Percentiles rank a stretch among this genome's conserved stretches.
Conservation (phyloP, 2,113 vertebrate species). For the Protobothrops mucrosquamatus region DNA sequence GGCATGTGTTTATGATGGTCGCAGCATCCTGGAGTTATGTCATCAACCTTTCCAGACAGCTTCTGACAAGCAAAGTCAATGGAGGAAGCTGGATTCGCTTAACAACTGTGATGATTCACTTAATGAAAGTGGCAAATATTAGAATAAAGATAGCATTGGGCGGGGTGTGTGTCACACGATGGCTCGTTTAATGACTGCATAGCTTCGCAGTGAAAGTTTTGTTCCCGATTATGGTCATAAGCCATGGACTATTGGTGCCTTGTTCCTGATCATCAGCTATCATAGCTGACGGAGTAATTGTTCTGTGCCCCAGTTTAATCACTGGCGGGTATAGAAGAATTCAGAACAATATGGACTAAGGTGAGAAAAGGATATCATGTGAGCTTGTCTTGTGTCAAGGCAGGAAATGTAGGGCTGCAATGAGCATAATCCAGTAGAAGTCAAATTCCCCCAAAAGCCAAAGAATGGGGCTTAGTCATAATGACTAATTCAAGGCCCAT, state of each 20-base stretch:
- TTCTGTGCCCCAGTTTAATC: not conserved
- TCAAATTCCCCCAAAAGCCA: not conserved
- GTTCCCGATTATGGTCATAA: not conserved
- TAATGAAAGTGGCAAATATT: not conserved
- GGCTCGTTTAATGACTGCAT: not conserved
- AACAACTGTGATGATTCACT: not conserved
- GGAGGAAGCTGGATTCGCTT: not conserved
- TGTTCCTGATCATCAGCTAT: not conserved
- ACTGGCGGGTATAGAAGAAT: not conserved
- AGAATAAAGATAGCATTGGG: not conserved
- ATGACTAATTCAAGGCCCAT: slow-evolving; percentile 8
- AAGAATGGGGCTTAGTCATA: not conserved
- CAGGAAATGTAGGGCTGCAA: not conserved
- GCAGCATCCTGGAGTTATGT: not conserved
- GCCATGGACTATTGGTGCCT: not conserved
- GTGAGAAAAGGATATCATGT: not conserved
- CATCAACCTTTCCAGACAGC: not conserved
- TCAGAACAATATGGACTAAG: not conserved
- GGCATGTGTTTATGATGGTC: not conserved
- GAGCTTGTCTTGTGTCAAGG: not conserved
- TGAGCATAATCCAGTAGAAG: not conserved
- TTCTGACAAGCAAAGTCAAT: not conserved
- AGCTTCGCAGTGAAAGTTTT: not conserved
- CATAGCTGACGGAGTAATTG: not conserved
- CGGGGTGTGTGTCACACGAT: no score